Base-by-base conservation (phyloP, 2,888 invertebrate species). In the Ligdia adustata region DNA sequence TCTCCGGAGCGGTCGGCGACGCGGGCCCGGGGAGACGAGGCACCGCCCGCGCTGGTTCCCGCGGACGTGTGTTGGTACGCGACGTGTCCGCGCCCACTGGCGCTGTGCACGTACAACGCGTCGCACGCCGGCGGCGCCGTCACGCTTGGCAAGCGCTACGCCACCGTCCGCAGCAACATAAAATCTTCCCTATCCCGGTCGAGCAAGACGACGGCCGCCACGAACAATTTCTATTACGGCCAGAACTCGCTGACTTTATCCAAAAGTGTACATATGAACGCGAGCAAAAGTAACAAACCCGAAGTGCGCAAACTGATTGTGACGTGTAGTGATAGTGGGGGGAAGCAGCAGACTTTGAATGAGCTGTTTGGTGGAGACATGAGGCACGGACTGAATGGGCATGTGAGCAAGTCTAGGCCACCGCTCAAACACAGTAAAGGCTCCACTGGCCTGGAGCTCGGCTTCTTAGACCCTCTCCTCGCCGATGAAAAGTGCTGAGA, bases 51-150 rank as follows among this genome's bases (percentile, higher is more conserved):
- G 56, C 73, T 66, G 55, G 80, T 69, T 26, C 80, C 87, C 55
- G 61, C 62, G 52, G 90, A 79, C 69, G 90, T 75, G 60, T 88
- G 84, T 57, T 84, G 91, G 83, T 92, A 92, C 69, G 73, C 90
- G 52, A 69, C 91, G 12, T 91, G 92, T 48, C 92, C 93, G 50
- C 92, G 93, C 51, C 92, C 93, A 6, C 90, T 93, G 6, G 89
- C 91, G 18, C 71, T 92, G 34, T 91, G 92, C 63, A 91, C 92
- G 4, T 92, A 88, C 66, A 91, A 92, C 64, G 85, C 92, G 31
- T 81, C 91, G 11, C 91, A 92, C 67, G 86, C 92, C 28, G 92
- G 92, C 33, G 88, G 91, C 55, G 91, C 92, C 5, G 78, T 92
- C 31, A 82, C 92, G 1, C 67, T 92, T 58, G 91, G 92, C 32